phyloP scores from a whole-genome alignment of 2,113 vertebrate species.

The Thermophis baileyi region DNA sequence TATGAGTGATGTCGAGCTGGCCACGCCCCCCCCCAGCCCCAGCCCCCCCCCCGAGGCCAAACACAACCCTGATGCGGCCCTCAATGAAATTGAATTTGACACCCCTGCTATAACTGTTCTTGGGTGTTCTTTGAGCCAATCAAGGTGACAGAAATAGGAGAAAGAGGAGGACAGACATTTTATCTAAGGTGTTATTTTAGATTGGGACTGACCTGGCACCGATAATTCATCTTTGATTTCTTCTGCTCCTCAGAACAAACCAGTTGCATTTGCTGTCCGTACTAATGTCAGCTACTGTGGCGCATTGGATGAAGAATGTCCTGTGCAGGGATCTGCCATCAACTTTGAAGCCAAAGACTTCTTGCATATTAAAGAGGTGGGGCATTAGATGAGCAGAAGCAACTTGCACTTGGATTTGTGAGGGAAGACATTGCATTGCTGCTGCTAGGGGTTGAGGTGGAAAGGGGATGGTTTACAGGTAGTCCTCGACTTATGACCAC shows the following conservation, averaged over 20 bases:
- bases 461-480: not conserved
- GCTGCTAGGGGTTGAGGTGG: too few relatives aligned
- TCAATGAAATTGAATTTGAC: too few relatives aligned
- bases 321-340: conserved; percentile 92
- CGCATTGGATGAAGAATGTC: conserved; percentile 91
- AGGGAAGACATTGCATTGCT: not conserved
- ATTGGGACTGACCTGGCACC: not conserved
- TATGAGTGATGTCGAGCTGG: too few relatives aligned
- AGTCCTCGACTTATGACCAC: not conserved
- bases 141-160: not conserved
- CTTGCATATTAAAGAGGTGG: conserved; percentile 96
- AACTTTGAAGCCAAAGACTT: conserved; percentile 99
- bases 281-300: conserved; percentile 96
- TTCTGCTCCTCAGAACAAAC: conserved; percentile 75
- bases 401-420: not conserved
- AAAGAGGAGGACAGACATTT: not conserved
- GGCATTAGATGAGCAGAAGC: not conserved
- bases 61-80: too few relatives aligned
- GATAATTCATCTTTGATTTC: not conserved
- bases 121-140: not conserved
- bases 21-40: too few relatives aligned
- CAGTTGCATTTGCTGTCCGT: conserved; percentile 92
- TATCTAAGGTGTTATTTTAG: not conserved
- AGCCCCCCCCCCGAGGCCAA: too few relatives aligned
- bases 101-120: not conserved